Base-by-base conservation (phyloP, 2,888 invertebrate genomes). In the Mellilla xanthometata region DNA sequence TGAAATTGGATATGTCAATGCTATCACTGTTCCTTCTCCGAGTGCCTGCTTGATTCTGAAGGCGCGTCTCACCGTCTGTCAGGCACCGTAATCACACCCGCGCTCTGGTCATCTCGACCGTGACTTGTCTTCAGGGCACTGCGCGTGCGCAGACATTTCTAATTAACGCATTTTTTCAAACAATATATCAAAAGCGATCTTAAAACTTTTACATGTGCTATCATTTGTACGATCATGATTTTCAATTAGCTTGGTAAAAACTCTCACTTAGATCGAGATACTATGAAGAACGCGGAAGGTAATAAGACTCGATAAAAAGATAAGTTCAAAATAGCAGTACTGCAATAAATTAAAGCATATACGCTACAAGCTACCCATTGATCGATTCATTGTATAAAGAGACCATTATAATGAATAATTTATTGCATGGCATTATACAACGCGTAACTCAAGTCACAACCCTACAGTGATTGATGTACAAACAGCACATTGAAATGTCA, bases 61-160 rank as follows among this genome's bases (percentile, higher is more conserved):
- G 46, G 44, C 49, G 56, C 56, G 58, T 60, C 61, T 52, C 49
- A 29, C 50, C 62, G 22, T 19, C 39, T 35, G 66, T 68, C 62
- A 61, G 65, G 52, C 53, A 47, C 60, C 54, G 62, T 61, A 58
- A 67, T 62, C 56, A 60, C 66, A 56, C 60, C 62, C 65, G 64
- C 61, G 64, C 64, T 72, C 66, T 66, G 61, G 60, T 65, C 66
- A 79, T 73, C 72, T 78, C 85, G 73, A 87, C 76, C 88, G 85
- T 84, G 72, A 87, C 84, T 75, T 70, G 71, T 76, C 72, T 76
- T 72, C 76, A 70, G 82, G 84, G 80, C n/a, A n/a, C n/a, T n/a
- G 83, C 66, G 63, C 68, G 60, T 68, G 59, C 68, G 60, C 68
- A 60, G 61, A 65, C 24, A 1, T 70, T 75, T 74, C 67, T 70